A percentile compares a stretch with the other conserved stretches of the same genome.
phyloP scores from a whole-genome alignment of 2,888 invertebrate genomes.

The Zygogramma bicolorata region DNA sequence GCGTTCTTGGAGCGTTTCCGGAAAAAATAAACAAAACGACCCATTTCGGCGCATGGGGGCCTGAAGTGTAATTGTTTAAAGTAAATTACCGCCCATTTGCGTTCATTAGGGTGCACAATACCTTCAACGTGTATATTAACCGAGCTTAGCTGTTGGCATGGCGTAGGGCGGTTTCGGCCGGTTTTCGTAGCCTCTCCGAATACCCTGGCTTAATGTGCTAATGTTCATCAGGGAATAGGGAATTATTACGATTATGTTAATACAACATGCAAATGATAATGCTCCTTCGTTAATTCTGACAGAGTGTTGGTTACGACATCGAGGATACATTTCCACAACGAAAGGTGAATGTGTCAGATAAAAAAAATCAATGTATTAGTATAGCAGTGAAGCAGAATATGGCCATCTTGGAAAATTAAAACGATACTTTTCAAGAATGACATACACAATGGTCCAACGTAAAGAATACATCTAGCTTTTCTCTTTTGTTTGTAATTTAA shows the following conservation, averaged over 20 bases:
- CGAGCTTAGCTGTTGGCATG: slow-evolving; percentile 37
- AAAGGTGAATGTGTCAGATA: not conserved
- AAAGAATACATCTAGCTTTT: too few species aligned
- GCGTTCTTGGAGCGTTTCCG: slow-evolving; percentile 14
- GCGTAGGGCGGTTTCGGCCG: slow-evolving; percentile 33
- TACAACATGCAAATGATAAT: slow-evolving; percentile 52
- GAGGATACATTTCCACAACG: not conserved
- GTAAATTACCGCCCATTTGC: slow-evolving; percentile 43
- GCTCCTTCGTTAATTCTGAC: slow-evolving; percentile 21
- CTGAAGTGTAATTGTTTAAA: slow-evolving; percentile 42
- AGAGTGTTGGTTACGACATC: not conserved
- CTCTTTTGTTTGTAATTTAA: too few species aligned
- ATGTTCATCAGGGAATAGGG: slow-evolving; percentile 55
- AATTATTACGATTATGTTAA: slow-evolving; percentile 62
- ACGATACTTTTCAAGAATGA: too few species aligned
- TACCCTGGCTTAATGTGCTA: slow-evolving; percentile 52
- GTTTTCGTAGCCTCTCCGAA: slow-evolving; percentile 20
- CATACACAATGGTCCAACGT: too few species aligned
- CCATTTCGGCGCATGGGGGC: slow-evolving; percentile 25
- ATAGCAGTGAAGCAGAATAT: too few species aligned
- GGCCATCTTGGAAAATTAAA: too few species aligned
- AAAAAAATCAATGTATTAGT: too few species aligned
- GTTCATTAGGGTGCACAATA: slow-evolving; percentile 46
- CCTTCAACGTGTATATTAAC: slow-evolving; percentile 41
- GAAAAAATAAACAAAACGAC: slow-evolving; percentile 35